These are phyloP conservation scores for Urocitellus parryii DNA, from an alignment of 2,113 vertebrate species.

Conservation along the genomic window DNA sequence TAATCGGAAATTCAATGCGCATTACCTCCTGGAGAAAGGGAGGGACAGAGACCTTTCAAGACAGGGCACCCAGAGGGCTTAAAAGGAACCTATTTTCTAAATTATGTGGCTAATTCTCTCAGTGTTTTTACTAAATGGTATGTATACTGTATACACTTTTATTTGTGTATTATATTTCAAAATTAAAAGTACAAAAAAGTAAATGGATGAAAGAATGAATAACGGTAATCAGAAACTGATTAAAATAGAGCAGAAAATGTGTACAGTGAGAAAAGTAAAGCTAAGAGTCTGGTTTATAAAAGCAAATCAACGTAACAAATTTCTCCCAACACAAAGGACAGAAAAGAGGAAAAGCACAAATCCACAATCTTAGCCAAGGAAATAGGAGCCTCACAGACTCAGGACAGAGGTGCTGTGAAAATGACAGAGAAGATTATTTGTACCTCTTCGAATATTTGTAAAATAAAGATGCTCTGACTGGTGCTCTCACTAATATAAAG, in stretches of 20 bases:
- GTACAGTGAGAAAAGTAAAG: conserved; percentile 22
- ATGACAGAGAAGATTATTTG: neutral
- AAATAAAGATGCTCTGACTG: neutral
- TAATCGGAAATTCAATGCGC: conserved; percentile 15
- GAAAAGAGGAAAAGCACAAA: neutral
- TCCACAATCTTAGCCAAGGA: neutral
- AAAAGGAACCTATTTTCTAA: neutral
- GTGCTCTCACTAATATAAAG: conserved; percentile 16
- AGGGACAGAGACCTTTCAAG: neutral
- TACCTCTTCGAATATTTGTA: neutral
- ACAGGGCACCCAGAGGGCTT: neutral
- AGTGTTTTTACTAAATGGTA: neutral
- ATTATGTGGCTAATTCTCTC: neutral
- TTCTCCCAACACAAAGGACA: neutral
- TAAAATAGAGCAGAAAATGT: neutral
- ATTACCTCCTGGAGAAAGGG: neutral
- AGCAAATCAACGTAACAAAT: neutral
- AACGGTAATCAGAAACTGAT: neutral
- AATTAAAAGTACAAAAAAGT: conserved; percentile 46
- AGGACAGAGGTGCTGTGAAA: neutral
- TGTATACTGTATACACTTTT: neutral
- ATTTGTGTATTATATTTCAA: neutral
- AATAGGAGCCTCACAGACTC: neutral
- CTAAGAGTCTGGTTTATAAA: neutral
- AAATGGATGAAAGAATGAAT: conserved; percentile 1